Conservation (phyloP, 2,888 invertebrate genomes). For the Siphlonurus alternatus region DNA sequence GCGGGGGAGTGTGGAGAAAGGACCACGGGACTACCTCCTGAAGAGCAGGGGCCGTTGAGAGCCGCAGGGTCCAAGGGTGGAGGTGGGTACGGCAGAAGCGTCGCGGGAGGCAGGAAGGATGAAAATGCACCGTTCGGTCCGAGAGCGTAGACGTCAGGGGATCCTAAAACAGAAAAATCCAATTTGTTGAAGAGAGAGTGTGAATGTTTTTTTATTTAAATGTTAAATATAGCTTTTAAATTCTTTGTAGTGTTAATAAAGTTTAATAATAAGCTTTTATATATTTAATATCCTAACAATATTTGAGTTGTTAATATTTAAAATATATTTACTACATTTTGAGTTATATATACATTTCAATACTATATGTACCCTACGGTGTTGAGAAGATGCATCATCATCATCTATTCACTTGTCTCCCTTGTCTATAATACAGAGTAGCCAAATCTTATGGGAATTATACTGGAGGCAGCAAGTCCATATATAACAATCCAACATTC, state of each 20-base stretch:
- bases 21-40: background rate
- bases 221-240: too few relatives aligned
- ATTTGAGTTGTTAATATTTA: too few relatives aligned
- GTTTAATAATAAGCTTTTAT: too few relatives aligned
- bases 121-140: slow-evolving; percentile 6
- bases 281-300: too few relatives aligned
- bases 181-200: too few relatives aligned
- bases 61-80: background rate
- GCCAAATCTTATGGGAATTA: background rate
- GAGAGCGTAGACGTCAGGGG: background rate
- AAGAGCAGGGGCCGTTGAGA: background rate
- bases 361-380: background rate
- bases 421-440: background rate
- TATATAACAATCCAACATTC: too few relatives aligned
- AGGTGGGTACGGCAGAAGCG: background rate
- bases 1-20: background rate
- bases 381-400: background rate
- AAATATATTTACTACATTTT: too few relatives aligned
- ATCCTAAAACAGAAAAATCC: background rate
- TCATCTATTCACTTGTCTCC: background rate
- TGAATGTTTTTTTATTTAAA: too few relatives aligned
- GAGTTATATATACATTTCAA: too few relatives aligned
- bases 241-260: too few relatives aligned
- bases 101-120: background rate
- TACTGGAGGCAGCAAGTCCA: background rate